phyloP scores from a whole-genome alignment of 2,888 invertebrate genomes.

The Synergus japonicus region DNA sequence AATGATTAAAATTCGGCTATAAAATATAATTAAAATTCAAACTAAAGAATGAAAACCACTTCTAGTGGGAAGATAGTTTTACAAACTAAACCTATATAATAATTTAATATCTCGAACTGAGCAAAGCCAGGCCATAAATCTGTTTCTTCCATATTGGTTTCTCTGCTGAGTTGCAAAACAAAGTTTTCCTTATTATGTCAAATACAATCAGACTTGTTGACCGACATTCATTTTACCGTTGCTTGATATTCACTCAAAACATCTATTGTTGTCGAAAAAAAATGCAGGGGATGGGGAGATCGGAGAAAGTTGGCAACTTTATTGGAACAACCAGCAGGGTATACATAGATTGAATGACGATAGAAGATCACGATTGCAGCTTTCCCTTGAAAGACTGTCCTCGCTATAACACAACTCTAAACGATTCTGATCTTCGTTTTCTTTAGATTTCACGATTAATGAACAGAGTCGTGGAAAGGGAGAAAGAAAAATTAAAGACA shows the following conservation, averaged over 20 bases:
- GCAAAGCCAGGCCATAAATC: not conserved
- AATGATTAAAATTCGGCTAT: too few relatives aligned
- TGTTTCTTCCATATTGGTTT: not conserved
- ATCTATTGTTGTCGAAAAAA: slow-evolving; percentile 12
- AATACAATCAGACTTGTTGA: not conserved
- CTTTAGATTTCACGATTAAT: not conserved
- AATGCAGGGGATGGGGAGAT: not conserved
- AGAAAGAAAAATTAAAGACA: not conserved
- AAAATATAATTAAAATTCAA: too few relatives aligned
- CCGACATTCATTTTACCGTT: slow-evolving; percentile 3
- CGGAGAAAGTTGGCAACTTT: slow-evolving; percentile 23
- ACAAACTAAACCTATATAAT: too few relatives aligned
- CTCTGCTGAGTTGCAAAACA: not conserved
- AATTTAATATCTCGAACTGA: too few relatives aligned
- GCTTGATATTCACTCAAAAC: slow-evolving; percentile 8
- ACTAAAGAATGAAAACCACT: too few relatives aligned
- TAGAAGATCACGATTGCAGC: slow-evolving; percentile 50
- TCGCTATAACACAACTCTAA: slow-evolving; percentile 9
- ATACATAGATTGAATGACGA: slow-evolving; percentile 4
- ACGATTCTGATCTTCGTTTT: slow-evolving; percentile 4
- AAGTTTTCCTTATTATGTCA: not conserved
- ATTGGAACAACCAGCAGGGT: slow-evolving; percentile 19
- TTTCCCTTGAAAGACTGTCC: slow-evolving; percentile 47
- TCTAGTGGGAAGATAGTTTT: too few relatives aligned
- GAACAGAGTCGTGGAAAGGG: not conserved